phyloP scores from a whole-genome alignment of 2,888 invertebrate species.

The Limnephilus marmoratus region DNA sequence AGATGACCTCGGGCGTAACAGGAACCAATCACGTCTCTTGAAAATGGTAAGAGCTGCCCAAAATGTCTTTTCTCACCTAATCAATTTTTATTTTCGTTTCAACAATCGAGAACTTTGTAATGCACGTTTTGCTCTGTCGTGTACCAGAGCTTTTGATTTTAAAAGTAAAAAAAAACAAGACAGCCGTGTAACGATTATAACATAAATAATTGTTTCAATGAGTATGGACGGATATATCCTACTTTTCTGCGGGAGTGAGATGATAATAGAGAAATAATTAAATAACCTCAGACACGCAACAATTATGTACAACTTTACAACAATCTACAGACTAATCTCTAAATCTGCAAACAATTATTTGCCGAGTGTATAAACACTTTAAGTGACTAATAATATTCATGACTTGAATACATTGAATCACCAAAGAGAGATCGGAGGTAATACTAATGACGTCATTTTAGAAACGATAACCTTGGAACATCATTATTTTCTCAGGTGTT shows the following conservation, averaged over 20 bases:
- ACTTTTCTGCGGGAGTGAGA: neutral
- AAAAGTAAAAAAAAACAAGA: neutral
- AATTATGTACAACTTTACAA: neutral
- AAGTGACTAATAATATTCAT: neutral
- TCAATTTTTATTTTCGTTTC: neutral
- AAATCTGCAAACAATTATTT: neutral
- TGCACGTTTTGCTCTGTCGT: neutral
- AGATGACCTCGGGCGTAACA: constrained; percentile 44
- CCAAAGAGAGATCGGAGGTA: neutral
- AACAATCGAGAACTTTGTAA: neutral
- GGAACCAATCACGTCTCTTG: constrained; percentile 49
- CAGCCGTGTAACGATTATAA: too few species aligned
- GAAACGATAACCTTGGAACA: constrained; percentile 28
- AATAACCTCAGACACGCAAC: neutral
- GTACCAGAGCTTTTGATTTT: neutral
- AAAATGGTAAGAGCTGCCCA: constrained; percentile 32
- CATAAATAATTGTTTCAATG: too few species aligned
- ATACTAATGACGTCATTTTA: constrained; percentile 7
- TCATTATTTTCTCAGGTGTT: constrained; percentile 31
- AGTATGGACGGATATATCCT: too few species aligned
- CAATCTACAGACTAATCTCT: neutral
- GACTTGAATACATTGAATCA: neutral
- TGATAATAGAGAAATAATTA: neutral
- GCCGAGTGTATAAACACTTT: neutral
- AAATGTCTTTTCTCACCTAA: neutral